Conservation (phyloP, 2,888 invertebrate species). For the Beris chalybata region DNA sequence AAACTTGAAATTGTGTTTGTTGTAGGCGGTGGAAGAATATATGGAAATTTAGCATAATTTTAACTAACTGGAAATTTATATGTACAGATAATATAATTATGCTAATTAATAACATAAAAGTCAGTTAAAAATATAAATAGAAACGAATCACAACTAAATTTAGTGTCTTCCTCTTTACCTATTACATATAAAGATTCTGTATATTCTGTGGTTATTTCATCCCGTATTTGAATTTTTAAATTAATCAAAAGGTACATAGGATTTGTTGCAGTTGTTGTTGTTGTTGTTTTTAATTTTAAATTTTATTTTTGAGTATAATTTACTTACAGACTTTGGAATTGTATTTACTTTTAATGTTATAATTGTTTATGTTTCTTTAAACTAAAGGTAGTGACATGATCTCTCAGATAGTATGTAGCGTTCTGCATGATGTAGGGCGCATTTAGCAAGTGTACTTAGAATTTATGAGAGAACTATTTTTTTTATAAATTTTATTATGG, state of each 20-base stretch:
- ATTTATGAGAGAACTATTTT: constrained; percentile 35
- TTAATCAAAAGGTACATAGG: constrained; percentile 11
- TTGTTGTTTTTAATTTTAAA: constrained; percentile 7
- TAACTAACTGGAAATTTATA: too few relatives aligned
- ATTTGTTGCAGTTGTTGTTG: constrained; percentile 10
- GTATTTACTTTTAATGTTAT: constrained; percentile 16
- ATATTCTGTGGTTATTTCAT: background rate
- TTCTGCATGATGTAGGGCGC: constrained; percentile 17
- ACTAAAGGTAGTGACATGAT: constrained; percentile 27
- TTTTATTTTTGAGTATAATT: constrained; percentile 10
- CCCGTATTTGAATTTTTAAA: background rate
- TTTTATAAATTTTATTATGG: constrained; percentile 19
- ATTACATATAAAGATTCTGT: too few relatives aligned
- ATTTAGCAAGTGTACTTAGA: constrained; percentile 10
- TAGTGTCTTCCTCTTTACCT: too few relatives aligned
- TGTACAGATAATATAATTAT: too few relatives aligned
- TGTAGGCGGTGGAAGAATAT: too few relatives aligned
- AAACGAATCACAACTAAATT: too few relatives aligned
- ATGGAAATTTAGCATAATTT: too few relatives aligned
- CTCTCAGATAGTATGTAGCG: constrained; percentile 29
- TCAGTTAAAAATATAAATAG: too few relatives aligned
- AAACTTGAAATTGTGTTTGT: too few relatives aligned
- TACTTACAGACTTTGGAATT: constrained; percentile 35
- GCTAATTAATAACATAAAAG: too few relatives aligned
- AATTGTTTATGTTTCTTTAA: constrained; percentile 1